Base-by-base conservation (phyloP, 1,140 invertebrate genomes). In the Drosophila truncata region DNA sequence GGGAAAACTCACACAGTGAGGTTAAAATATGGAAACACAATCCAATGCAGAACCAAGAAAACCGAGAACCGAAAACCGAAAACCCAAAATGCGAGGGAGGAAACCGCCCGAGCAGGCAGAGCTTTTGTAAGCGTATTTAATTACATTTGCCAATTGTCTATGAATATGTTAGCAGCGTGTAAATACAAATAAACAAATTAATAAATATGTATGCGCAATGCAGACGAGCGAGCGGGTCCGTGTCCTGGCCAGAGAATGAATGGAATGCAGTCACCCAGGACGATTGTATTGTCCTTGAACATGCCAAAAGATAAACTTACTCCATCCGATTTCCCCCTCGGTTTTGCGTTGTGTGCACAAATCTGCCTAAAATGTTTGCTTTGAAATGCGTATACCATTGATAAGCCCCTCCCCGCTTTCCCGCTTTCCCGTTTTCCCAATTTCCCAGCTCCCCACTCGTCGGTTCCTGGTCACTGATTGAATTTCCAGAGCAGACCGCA, bases 81-180 rank as follows among this genome's bases (percentile, higher is more conserved):
- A 77, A 58, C n/a, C 47, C 31, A 58, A 65, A 79, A 60, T 47
- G 27, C 18, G 44, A 29, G 44, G 62, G 54, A 37, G 42, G 25
- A 49, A 61, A 47, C 33, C 31, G 20, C 8, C 50, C 13, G 13
- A 29, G 33, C 31, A 46, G 54, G 20, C 61, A 69, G 52, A 52
- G 67, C 85, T 76, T 90, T 90, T 79, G 85, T 82, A 90, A 85
- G 84, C 78, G 85, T 90, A 90, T 90, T 90, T 90, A 90, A 90
- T 90, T 90, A 90, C 85, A 90, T 90, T 90, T 90, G 79, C 74
- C 85, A 90, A 90, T 90, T 90, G 85, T 90, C 85, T 90, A 90
- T 90, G 85, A 90, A 90, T 90, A 90, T 90, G 85, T 90, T 90
- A 85, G 86, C 85, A 90, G 74, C 63, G 86, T 90, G 81, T 82